These are phyloP conservation scores for Scomber japonicus DNA, from an alignment of 2,113 vertebrate species.

Conservation along the genomic window DNA sequence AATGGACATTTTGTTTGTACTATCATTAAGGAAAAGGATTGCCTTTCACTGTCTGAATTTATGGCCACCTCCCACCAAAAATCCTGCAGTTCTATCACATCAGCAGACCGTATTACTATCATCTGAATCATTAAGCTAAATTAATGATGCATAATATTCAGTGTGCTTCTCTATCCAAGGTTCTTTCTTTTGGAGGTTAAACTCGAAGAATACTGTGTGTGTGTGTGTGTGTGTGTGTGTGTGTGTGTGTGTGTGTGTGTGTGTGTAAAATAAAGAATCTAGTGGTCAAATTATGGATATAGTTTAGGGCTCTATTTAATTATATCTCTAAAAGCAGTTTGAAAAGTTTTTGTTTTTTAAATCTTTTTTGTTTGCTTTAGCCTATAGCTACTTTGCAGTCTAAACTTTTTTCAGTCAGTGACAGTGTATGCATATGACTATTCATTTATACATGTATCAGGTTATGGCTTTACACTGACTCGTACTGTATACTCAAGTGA, in stretches of 20 bases:
- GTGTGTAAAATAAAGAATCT: conserved; percentile 9
- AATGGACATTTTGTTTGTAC: conserved; percentile 24
- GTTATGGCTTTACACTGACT: conserved; percentile 61
- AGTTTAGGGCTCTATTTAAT: conserved; percentile 70
- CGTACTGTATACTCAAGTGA: conserved; percentile 62
- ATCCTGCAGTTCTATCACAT: conserved; percentile 59
- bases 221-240: conserved; percentile 27
- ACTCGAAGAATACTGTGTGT: conserved; percentile 42
- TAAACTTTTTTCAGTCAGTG: conserved; percentile 16
- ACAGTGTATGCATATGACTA: conserved; percentile 14
- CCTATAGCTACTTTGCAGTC: conserved; percentile 20
- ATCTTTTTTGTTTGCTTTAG: conserved; percentile 24
- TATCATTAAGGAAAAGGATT: conserved; percentile 8
- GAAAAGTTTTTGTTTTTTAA: conserved; percentile 49
- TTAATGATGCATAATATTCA: conserved; percentile 79
- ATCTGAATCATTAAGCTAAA: conserved; percentile 78
- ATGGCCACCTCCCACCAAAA: conserved; percentile 36
- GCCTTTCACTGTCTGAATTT: conserved; percentile 37
- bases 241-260: background rate
- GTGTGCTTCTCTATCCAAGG: conserved; percentile 60
- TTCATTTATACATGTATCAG: conserved; percentile 46
- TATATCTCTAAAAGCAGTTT: conserved; percentile 68
- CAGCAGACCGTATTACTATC: conserved; percentile 62
- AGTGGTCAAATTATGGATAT: conserved; percentile 55
- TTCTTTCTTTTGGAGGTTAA: conserved; percentile 74